Percentiles rank a stretch among this genome's conserved stretches.
These are phyloP conservation scores for Scrobipalpa costella DNA, from an alignment of 2,888 invertebrate genomes.

Conservation along the genomic window DNA sequence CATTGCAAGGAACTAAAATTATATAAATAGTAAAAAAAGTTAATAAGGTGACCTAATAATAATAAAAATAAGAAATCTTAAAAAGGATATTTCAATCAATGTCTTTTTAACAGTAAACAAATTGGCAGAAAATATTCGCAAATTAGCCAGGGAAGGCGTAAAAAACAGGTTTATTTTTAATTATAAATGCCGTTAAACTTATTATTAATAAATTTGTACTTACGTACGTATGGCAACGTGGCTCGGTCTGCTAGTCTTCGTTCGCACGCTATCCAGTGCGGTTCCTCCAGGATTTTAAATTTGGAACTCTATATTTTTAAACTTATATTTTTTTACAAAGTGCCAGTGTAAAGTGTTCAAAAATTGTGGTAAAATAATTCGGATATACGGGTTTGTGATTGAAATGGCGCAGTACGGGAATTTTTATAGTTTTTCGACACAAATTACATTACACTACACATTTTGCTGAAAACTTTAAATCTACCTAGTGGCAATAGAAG, in stretches of 20 bases:
- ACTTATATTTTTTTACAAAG: conserved; percentile 36
- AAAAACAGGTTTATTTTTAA: conserved; percentile 22
- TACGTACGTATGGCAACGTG: conserved; percentile 51
- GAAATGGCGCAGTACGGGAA: conserved; percentile 68
- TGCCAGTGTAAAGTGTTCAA: conserved; percentile 65
- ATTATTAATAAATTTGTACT: conserved; percentile 47
- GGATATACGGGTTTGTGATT: conserved; percentile 68
- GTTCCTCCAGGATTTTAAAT: conserved; percentile 56
- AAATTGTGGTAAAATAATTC: conserved; percentile 56
- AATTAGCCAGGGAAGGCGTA: background rate
- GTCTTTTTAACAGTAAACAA: conserved; percentile 28
- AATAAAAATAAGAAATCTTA: conserved; percentile 4
- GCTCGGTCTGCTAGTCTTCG: conserved; percentile 56
- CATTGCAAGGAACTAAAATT: conserved; percentile 3
- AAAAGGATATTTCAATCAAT: conserved; percentile 34
- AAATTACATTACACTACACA: conserved; percentile 29
- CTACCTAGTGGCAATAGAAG: background rate
- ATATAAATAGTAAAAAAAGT: background rate
- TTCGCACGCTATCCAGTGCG: conserved; percentile 59
- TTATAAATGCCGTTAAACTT: conserved; percentile 49
- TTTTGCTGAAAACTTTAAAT: background rate
- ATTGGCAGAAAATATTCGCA: conserved; percentile 17
- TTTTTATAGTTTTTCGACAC: conserved; percentile 44
- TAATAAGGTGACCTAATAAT: background rate
- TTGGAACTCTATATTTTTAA: conserved; percentile 39